Evolutionary conservation across 2,888 invertebrate species (phyloP), one percentile per base, ranked within the genome.

Genomic region (Patella pellucida): DNA sequence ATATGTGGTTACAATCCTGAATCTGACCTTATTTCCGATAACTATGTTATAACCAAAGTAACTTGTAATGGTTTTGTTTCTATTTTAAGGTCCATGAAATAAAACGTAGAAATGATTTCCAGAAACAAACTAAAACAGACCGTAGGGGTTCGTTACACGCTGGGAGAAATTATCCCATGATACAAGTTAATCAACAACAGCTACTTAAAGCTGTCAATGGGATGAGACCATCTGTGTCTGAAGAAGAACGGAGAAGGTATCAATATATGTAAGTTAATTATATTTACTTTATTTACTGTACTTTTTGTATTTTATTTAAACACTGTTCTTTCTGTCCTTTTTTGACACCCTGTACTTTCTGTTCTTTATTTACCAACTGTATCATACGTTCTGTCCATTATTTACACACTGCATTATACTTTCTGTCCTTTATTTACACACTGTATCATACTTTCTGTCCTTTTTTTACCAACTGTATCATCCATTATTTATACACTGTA

Each of bases 191-290:
- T 70, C 93, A 93, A 83, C 92, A 92, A 74, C 94, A 95, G 90
- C 91, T 97, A 72, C 89, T 93, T 78, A 92, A 93, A 75, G 95
- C 96, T 0, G 91, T 95, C 71, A 90, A 90, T 73, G 94, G 94
- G 78, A 96, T 96, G 52, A 94, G 94, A 76, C 96, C 97, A 0
- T 96, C 96, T 1, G 93, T 97, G 4, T 94, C 94, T 7, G 89
- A 88, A 19, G 91, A 93, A 51, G 96, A 97, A 88, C 93, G 94
- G 80, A 82, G 91, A 19, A 95, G 94, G 91, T 97, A 95, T 89
- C 93, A 94, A 82, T 93, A 91, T 88, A 95, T 96, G 96, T 96
- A 91, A 94, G 95, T 93, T 27, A 27, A 62, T 62, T 9, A 19
- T 62, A 12, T 0, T 2, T n/a, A 56, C 27, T 16, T 27, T 52